These are phyloP conservation scores for Temnothorax nylanderi DNA, from an alignment of 1,140 invertebrate species.

Conservation along the genomic window DNA sequence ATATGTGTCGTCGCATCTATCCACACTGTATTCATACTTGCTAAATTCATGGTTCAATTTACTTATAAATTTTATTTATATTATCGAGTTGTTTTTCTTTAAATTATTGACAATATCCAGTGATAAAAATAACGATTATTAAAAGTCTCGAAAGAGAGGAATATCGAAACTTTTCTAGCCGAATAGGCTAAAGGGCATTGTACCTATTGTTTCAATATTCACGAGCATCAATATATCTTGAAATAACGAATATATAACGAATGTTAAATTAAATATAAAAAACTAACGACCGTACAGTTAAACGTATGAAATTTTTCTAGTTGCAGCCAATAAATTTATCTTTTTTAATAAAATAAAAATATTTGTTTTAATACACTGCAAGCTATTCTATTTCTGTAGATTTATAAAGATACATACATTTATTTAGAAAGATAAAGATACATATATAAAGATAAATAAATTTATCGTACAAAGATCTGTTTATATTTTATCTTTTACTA, in stretches of 20 bases:
- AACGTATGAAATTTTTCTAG: neutral
- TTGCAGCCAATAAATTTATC: neutral
- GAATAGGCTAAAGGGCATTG: neutral
- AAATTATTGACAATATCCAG: neutral
- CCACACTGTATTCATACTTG: neutral
- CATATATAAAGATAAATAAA: neutral
- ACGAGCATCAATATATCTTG: slow-evolving; percentile 3
- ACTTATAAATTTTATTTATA: neutral
- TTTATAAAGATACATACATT: neutral
- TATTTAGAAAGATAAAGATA: too few relatives aligned
- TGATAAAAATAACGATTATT: neutral
- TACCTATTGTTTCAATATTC: neutral
- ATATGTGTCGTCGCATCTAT: neutral
- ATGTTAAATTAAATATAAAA: neutral
- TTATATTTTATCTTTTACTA: neutral
- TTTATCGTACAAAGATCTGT: neutral
- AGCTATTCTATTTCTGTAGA: neutral
- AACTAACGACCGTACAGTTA: neutral
- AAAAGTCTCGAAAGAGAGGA: neutral
- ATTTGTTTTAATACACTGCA: neutral
- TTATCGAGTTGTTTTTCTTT: neutral
- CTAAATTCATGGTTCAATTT: neutral
- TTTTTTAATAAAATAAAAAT: neutral
- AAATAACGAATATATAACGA: neutral
- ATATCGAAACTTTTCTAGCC: neutral